Base-by-base conservation (phyloP, 2,888 invertebrate genomes). In the Melinopterus prodromus region DNA sequence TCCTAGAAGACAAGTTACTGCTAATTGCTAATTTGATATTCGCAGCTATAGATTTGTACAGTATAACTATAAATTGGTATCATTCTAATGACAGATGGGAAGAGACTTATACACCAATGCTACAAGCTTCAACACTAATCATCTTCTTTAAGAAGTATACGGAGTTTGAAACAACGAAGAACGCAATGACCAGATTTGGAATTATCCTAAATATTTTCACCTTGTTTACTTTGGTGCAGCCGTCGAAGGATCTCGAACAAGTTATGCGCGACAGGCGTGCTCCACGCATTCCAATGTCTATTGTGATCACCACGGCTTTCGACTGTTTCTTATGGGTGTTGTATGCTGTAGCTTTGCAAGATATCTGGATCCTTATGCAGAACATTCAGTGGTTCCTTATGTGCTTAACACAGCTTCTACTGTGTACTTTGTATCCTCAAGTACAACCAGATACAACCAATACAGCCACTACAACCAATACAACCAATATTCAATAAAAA, bases 51-150 rank as follows among this genome's bases (percentile, higher is more conserved):
- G 74, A 74, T 35, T n/a, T 74, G n/a, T 35, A 36, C 15, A 36
- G 74, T 37, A 74, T 74, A 9, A 15, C 35, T 26, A 74, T 74
- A n/a, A n/a, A 74, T n/a, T 74, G 74, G 74, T 74, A 74, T 37
- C 35, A 26, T 9, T 74, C 74, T 53, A 12, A 53, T 12, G 36
- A 74, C 35, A 35, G 74, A 74, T 74, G 74, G 74, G n/a, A n/a
- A n/a, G 36, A 74, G 7, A 74, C 74, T 26, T 74, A 74, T 74
- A 36, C 37, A 37, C 74, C 74, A 37, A 74, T 74, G 74, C 35
- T 74, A 35, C 35, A 35, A 74, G 26, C 74, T 6, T 1, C 74
- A 6, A 37, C 74, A 9, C n/a, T 74, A 9, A 74, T 74, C 9
- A n/a, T 35, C n/a, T 35, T 74, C 74, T 74, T 74, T 35, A 36